Evolutionary conservation across 2,113 vertebrate genomes (phyloP).

Genomic region (Oenanthe oenanthe): DNA sequence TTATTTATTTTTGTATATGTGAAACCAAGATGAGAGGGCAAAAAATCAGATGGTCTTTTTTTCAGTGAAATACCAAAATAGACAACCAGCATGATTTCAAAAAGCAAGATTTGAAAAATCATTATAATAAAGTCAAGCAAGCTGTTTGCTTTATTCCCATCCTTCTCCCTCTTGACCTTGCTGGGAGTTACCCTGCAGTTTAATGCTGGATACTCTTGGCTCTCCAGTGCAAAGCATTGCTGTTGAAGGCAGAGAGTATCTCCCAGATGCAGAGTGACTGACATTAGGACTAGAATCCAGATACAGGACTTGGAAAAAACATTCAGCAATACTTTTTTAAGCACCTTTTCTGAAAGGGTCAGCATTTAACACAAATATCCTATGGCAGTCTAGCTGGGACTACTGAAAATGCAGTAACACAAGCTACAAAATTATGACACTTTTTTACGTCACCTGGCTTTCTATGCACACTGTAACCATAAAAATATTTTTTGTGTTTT

Average conservation of each 20-base stretch:
- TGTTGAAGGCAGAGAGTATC: neutral
- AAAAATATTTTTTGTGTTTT: neutral
- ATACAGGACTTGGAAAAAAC: neutral
- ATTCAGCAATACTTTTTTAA: neutral
- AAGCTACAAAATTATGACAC: neutral
- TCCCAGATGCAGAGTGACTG: neutral
- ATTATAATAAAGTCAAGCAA: neutral
- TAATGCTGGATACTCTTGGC: neutral
- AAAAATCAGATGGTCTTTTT: neutral
- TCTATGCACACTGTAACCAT: neutral
- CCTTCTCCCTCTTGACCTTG: neutral
- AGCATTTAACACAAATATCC: neutral
- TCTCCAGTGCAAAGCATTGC: neutral
- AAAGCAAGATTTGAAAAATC: neutral
- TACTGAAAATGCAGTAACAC: neutral
- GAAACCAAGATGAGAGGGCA: neutral
- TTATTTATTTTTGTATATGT: neutral
- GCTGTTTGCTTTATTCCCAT: neutral
- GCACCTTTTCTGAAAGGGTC: neutral
- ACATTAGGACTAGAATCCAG: neutral
- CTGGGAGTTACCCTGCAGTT: neutral
- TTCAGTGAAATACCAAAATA: neutral
- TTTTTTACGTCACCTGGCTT: neutral
- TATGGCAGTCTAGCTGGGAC: accelerated
- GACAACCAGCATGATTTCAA: neutral